A percentile compares a stretch with the other conserved stretches of the same genome.
Evolutionary conservation across 2,113 vertebrate genomes (phyloP).

Genomic region (Aleadryas rufinucha): DNA sequence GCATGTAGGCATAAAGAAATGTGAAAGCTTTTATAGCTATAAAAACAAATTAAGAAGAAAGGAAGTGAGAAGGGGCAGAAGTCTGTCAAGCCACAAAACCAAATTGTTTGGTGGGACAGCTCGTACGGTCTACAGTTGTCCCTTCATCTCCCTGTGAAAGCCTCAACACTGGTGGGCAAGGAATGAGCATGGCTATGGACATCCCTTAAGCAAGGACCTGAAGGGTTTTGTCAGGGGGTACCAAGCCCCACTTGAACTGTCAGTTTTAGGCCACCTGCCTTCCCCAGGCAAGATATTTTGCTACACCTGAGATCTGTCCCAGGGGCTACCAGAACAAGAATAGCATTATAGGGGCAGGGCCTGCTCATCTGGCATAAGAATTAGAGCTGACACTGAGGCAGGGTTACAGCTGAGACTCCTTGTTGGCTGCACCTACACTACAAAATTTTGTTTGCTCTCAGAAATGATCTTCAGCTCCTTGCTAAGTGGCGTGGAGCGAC

Average conservation of each 20-base stretch:
- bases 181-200: not conserved
- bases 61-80: not conserved
- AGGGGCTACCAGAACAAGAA: not conserved
- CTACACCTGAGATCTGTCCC: not conserved
- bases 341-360: not conserved
- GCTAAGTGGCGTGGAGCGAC: rapidly evolving
- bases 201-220: not conserved
- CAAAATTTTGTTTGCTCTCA: not conserved
- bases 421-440: not conserved
- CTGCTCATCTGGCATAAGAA: not conserved
- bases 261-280: not conserved
- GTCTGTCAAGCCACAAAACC: not conserved
- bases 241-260: not conserved
- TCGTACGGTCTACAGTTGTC: not conserved
- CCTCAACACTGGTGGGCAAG: not conserved
- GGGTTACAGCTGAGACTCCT: not conserved
- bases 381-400: not conserved
- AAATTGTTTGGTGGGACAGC: not conserved
- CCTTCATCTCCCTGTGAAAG: not conserved
- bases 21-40: not conserved
- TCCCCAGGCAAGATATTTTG: not conserved
- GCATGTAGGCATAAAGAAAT: not conserved
- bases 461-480: not conserved
- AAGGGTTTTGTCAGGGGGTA: not conserved
- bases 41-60: not conserved